Base-by-base conservation (phyloP, 2,113 vertebrate genomes). In the Sebastes schlegelii region DNA sequence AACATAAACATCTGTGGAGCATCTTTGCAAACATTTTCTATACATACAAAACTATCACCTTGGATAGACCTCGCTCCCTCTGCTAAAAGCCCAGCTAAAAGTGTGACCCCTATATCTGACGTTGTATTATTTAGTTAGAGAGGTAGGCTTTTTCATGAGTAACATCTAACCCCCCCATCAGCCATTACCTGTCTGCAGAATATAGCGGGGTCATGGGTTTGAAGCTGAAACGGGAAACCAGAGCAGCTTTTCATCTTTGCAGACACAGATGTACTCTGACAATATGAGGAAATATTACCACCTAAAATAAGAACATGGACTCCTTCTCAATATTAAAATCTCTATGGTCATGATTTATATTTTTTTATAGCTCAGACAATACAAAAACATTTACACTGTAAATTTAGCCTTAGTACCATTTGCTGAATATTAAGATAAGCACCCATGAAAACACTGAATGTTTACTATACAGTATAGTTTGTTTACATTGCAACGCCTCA, bases 101-200 rank as follows among this genome's bases (percentile, higher is more conserved):
- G 48, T 72, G 74, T 42, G 61, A 78, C 26, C 45, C 48, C 23
- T 64, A n/a, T 67, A 58, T 71, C 61, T 48, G 67, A 82, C 12
- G 23, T 66, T 83, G 74, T 71, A 83, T 90, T 83, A 89, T 91
- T 85, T 72, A 82, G 55, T 70, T 74, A 19, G 63, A 72, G 77
- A 76, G 19, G 61, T 51, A 51, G 11, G 19, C 11, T 51, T 74
- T 65, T 60, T 62, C 21, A 51, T 12, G 21, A 45, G 45, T 23
- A 65, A 74, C 74, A 34, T 34, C 34, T 34, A 34, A 34, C 46
- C 66, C 49, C 46, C 52, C 52, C 16, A 69, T 52, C 84, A 85
- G 57, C 77, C 40, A 46, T 49, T 58, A 46, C 74, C 52, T 23
- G 21, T 49, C 23, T 72, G 52, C 52, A 68, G n/a, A 51, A 52